Evolutionary conservation across 2,888 invertebrate genomes (phyloP), one percentile per base, ranked within the genome.

Genomic region (Drosophila parthenogenetica): DNA sequence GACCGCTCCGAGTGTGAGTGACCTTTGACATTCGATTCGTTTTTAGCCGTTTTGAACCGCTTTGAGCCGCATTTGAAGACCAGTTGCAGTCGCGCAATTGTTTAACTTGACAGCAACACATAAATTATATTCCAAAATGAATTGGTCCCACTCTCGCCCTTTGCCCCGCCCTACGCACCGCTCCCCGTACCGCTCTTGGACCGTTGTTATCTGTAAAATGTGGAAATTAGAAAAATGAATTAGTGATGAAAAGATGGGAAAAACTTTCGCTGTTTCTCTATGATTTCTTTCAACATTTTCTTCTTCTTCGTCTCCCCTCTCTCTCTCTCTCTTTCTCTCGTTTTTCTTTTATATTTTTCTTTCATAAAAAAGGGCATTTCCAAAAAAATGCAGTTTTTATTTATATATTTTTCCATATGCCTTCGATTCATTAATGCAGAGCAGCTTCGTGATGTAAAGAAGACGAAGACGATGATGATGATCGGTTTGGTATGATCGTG

Each of bases 41-140:
- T 67, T 42, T 42, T 25, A 32, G 42, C 29, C 46, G 53, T n/a
- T n/a, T n/a, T n/a, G n/a, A n/a, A n/a, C n/a, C n/a, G n/a, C n/a
- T n/a, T 42, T 42, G 32, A 32, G 42, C 29, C 46, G 53, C 69
- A 70, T 62, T 63, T 81, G 77, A 90, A 90, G 89, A 90, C 90
- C 90, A 90, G 90, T 90, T 90, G 90, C 90, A 90, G 83, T 74
- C 75, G 78, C 67, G 77, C 89, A 88, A 90, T 90, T 90, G 90
- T 90, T 86, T 54, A 54, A 70, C 60, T 78, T 90, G 90, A 90
- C 90, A 90, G 88, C 78, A 80, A 64, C 76, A 63, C 87, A 90
- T 90, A 90, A 90, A 90, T 90, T 90, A 89, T 88, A 54, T 19
- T 51, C 68, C 76, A 75, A 82, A 87, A 89, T 90, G 84, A 82